Evolutionary conservation across 2,888 invertebrate genomes (phyloP), one percentile per base, ranked within the genome.

Genomic region (Hyalella azteca): DNA sequence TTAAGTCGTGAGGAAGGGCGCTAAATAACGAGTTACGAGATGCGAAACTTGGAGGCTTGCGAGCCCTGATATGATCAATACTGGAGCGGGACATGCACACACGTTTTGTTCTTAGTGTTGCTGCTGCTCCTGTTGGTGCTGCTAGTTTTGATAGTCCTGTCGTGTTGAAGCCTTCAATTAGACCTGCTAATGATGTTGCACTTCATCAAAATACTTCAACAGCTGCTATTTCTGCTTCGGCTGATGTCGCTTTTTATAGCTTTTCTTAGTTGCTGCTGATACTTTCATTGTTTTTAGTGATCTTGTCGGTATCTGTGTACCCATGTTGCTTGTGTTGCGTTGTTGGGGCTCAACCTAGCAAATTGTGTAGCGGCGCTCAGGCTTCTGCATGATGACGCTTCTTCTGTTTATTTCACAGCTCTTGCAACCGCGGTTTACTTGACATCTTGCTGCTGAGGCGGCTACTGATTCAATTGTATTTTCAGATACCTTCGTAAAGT

Each of bases 11-110:
- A 66, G 13, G 66, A 36, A 66, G 36, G 66, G 66, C 66, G 66
- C 36, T 66, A 66, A 29, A 66, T 66, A 7, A 29, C 32, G 66
- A 66, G 66, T 66, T 66, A 66, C 66, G 66, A 66, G 66, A 66
- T 66, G 66, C 66, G 66, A 66, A 66, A 66, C 36, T 66, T 66
- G 66, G 66, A 66, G 66, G 22, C 66, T 66, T 66, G 66, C 29
- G 66, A 66, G 19, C 36, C 19, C 36, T 36, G 66, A 66, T 66
- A 66, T 66, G 66, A 66, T 66, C 66, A 66, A 36, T 66, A 66
- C 66, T 66, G 29, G 36, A 36, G 36, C 36, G 66, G n/a, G 36
- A 36, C 66, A 66, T 66, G 66, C 26, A 26, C 26, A n/a, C 1
- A 22, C 29, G 15, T 29, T 54, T 22, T 9, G 29, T 26, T n/a